phyloP scores from a whole-genome alignment of 1,140 invertebrate species.

The Drosophila neocordata region DNA sequence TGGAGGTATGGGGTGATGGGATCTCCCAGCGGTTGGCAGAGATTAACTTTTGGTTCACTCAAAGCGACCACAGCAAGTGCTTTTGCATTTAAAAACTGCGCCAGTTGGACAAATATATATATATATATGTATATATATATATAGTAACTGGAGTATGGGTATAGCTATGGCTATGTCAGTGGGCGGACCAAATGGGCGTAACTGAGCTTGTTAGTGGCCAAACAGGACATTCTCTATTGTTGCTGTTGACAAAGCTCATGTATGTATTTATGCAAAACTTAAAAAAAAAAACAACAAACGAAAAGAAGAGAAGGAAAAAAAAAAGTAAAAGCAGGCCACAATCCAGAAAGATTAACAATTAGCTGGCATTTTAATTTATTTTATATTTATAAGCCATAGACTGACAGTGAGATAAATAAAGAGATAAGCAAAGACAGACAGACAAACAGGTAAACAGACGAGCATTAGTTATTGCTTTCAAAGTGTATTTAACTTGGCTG shows the following conservation, averaged over 20 bases:
- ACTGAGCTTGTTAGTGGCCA: conserved; percentile 56
- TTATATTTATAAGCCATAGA: conserved; percentile 61
- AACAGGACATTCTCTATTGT: conserved; percentile 10
- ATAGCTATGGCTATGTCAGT: conserved; percentile 22
- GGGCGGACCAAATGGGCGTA: conserved; percentile 14
- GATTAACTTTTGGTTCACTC: conserved; percentile 80
- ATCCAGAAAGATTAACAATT: conserved; percentile 77
- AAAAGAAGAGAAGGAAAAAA: conserved; percentile 60
- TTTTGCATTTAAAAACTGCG: conserved; percentile 73
- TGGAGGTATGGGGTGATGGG: conserved; percentile 9
- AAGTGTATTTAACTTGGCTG: too few species aligned
- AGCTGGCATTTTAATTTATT: conserved; percentile 76
- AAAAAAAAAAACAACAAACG: conserved; percentile 25
- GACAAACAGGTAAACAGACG: too few species aligned
- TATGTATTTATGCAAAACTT: conserved; percentile 35
- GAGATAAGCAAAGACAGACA: not conserved
- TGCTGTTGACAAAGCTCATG: conserved; percentile 32
- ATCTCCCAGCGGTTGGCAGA: conserved; percentile 72
- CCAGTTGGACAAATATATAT: conserved; percentile 4
- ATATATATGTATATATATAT: too few species aligned
- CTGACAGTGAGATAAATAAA: not conserved
- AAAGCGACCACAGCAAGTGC: conserved; percentile 80
- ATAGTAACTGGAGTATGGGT: too few species aligned
- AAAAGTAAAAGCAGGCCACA: conserved; percentile 39
- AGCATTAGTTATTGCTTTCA: too few species aligned